Conservation (phyloP, 2,113 vertebrate genomes). For the Malurus cyaneus region DNA sequence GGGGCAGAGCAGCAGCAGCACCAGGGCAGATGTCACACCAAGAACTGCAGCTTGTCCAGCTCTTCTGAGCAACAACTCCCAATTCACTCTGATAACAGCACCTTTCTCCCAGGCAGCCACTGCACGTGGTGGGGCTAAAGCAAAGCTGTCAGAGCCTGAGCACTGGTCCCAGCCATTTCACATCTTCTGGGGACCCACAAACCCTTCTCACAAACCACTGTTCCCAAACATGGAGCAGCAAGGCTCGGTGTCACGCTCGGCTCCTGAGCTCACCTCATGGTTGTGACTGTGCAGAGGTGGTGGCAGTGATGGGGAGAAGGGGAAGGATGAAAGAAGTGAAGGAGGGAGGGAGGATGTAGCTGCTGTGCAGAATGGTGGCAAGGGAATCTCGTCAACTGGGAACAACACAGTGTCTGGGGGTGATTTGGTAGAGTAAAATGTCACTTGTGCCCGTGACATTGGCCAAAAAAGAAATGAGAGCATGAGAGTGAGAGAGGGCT, state of each 20-base stretch:
- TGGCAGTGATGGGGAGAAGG: not conserved
- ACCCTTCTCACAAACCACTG: not conserved
- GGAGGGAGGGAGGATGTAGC: not conserved
- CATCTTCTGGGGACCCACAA: not conserved
- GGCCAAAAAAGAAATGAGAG: not conserved
- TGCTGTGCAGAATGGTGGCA: not conserved
- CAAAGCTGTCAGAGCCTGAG: not conserved
- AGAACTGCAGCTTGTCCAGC: not conserved
- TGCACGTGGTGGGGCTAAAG: not conserved
- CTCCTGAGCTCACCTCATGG: not conserved
- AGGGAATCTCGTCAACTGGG: not conserved
- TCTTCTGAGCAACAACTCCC: not conserved
- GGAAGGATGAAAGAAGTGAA: not conserved
- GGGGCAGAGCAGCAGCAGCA: not conserved
- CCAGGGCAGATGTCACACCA: not conserved
- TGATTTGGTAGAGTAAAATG: not conserved
- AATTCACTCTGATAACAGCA: not conserved
- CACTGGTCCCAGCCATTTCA: not conserved
- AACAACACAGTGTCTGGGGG: not conserved
- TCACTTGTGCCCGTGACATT: not conserved
- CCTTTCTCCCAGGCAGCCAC: not conserved
- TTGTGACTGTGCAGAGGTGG: not conserved
- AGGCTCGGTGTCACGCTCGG: accelerated
- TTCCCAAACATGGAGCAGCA: not conserved
- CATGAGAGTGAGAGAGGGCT: not conserved